Evolutionary conservation across 2,113 vertebrate genomes (phyloP), one percentile per base, ranked within the genome.

Genomic region (Scopus umbretta): DNA sequence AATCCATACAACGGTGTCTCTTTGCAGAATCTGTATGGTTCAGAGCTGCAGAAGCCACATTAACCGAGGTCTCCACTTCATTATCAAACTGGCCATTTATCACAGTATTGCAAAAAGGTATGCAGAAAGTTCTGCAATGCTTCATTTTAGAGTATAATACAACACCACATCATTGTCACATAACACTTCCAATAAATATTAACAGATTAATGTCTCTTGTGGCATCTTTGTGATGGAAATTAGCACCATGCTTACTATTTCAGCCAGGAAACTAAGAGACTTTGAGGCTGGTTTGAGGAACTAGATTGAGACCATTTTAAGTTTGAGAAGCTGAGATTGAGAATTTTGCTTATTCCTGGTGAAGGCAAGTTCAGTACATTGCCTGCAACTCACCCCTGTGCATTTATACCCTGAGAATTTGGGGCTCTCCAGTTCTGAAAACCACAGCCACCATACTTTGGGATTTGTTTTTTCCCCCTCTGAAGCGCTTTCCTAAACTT

Each of bases 1-100:
- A 75, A 75, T 29, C 40, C 42, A 10, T 29, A 42, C 1, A 2
- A 38, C 16, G 70, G 22, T 0, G 0, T 36, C 8, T 14, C 20
- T 65, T 40, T 26, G 10, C 19, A 86, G 27, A 18, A 74, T 15
- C 59, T 59, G 7, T 14, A 27, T 50, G 34, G 32, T 21, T 21
- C 25, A 88, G 21, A 67, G 50, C 34, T 65, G 34, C 26, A 81
- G 49, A 52, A 85, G 62, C 17, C 66, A 42, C 20, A 19, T 68
- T 72, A 85, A 59, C 9, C 29, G 78, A 45, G 19, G 22, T 19
- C n/a, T 75, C 43, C 25, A 25, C 32, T 70, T 62, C 34, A 22
- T 63, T 38, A 45, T 1, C 36, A 61, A 80, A 73, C 8, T 12
- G 1, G 5, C 7, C 19, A 40, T 25, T 10, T 40, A 91, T 27